Conservation (phyloP, 1,140 invertebrate genomes). For the Penaeus chinensis region DNA sequence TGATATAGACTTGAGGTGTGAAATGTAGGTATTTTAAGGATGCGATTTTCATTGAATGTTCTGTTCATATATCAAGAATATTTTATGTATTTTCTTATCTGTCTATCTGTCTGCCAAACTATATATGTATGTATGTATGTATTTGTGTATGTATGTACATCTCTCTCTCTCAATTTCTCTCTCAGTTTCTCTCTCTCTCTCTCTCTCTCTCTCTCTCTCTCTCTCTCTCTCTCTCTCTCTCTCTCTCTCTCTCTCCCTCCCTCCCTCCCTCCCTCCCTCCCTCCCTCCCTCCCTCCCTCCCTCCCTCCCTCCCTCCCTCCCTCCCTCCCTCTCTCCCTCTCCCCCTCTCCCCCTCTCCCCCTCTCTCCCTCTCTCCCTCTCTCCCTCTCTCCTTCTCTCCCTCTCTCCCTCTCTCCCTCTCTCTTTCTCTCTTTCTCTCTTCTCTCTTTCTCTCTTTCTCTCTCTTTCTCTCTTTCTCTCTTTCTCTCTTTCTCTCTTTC, state of each 20-base stretch:
- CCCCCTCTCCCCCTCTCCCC: not conserved
- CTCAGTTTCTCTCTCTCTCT: not conserved
- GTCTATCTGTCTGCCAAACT: too few species aligned
- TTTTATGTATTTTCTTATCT: too few species aligned
- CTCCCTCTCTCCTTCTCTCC: not conserved
- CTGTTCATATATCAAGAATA: too few species aligned
- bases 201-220: not conserved
- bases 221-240: not conserved
- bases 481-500: too few species aligned
- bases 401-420: too few species aligned
- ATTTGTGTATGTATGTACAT: not conserved
- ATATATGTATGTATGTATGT: too few species aligned
- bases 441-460: too few species aligned
- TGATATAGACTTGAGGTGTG: too few species aligned
- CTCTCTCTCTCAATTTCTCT: accelerated
- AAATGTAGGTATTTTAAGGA: too few species aligned
- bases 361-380: not conserved
- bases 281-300: not conserved
- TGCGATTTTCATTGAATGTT: too few species aligned
- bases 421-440: too few species aligned
- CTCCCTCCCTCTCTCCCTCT: not conserved
- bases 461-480: too few species aligned
- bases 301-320: not conserved
- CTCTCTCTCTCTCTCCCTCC: not conserved
- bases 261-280: not conserved